phyloP scores from a whole-genome alignment of 2,113 vertebrate species.

The Indri indri region DNA sequence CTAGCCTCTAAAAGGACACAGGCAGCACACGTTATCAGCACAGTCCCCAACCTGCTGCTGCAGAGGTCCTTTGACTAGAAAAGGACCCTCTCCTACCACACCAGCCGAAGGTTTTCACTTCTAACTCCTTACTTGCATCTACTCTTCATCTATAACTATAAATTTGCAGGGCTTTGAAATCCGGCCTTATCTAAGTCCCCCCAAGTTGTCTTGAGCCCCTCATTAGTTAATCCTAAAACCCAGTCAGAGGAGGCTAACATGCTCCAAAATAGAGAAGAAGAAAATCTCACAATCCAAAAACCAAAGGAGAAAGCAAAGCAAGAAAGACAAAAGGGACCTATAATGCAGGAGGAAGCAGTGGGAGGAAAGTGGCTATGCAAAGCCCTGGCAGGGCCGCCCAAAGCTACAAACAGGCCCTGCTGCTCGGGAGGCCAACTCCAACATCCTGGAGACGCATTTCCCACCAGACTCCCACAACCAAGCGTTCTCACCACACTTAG shows the following conservation, averaged over 20 bases:
- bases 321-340: background rate
- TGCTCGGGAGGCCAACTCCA: background rate
- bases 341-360: background rate
- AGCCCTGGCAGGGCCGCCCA: background rate
- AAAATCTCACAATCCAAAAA: background rate
- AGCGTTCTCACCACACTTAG: background rate
- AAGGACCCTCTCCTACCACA: background rate
- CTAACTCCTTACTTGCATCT: background rate
- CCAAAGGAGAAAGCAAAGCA: background rate
- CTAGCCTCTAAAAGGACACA: background rate
- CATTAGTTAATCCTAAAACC: background rate
- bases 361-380: background rate
- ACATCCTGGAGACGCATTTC: background rate
- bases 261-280: background rate
- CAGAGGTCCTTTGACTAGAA: background rate
- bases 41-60: background rate
- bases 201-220: background rate
- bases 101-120: background rate
- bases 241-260: background rate
- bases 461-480: background rate
- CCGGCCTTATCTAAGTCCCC: background rate
- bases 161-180: background rate
- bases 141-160: conserved; percentile 11
- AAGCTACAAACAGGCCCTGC: background rate
- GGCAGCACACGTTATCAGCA: background rate